phyloP scores from a whole-genome alignment of 2,113 vertebrate species.

The Pachypanchax playfairii region DNA sequence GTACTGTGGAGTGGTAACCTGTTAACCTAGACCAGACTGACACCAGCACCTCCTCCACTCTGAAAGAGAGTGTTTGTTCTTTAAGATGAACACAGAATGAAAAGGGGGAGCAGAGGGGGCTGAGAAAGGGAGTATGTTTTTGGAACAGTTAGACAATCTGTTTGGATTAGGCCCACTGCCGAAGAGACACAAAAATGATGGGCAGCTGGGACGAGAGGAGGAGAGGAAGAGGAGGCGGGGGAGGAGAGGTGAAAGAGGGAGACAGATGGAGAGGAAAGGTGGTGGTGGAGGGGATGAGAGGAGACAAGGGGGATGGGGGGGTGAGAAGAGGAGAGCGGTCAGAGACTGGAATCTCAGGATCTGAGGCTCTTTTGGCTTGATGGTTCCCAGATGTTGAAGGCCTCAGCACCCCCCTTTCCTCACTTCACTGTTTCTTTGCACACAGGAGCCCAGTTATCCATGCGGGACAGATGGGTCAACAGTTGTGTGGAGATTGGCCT shows the following conservation, averaged over 20 bases:
- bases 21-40: conserved; percentile 69
- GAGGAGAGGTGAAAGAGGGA: conserved; percentile 48
- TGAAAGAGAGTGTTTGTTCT: conserved; percentile 75
- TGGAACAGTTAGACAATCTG: conserved; percentile 79
- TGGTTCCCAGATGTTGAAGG: conserved; percentile 86
- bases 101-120: conserved; percentile 49
- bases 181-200: conserved; percentile 70
- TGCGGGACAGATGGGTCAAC: conserved; percentile 73
- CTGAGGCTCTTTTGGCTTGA: conserved; percentile 77
- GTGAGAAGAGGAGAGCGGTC: conserved; percentile 54
- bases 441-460: conserved; percentile 75
- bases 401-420: conserved; percentile 59
- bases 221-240: conserved; percentile 53
- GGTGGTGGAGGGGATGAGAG: conserved; percentile 50
- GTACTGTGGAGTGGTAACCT: conserved; percentile 65
- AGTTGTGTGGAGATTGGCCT: conserved; percentile 72
- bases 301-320: conserved; percentile 42
- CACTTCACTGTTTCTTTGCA: conserved; percentile 57
- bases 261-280: conserved; percentile 64
- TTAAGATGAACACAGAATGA: conserved; percentile 51
- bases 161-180: conserved; percentile 73
- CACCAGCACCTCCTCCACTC: conserved; percentile 62
- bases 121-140: conserved; percentile 68
- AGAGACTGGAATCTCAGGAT: conserved; percentile 74
- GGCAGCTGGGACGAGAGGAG: conserved; percentile 63